phyloP scores from a whole-genome alignment of 2,797 vertebrate species.

The Synaphobranchus kaupii region DNA sequence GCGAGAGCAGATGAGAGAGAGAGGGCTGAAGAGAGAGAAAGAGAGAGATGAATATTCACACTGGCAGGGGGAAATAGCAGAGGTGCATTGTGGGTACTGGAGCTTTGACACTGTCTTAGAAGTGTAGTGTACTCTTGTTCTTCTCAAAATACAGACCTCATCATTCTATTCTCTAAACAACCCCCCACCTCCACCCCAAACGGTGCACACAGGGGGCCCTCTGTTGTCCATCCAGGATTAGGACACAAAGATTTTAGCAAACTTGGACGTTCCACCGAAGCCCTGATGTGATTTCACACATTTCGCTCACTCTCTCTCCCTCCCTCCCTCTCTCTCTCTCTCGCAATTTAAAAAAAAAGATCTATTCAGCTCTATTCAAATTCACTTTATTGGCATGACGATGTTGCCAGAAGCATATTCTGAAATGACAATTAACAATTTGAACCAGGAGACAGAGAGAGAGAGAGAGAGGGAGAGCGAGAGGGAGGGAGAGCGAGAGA shows the following conservation, averaged over 20 bases:
- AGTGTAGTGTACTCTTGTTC: neutral
- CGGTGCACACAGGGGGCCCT: constrained; percentile 23
- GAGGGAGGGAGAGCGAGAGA: neutral
- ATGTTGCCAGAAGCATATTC: neutral
- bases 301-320: constrained; percentile 20
- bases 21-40: constrained; percentile 24
- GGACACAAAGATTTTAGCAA: constrained; percentile 34
- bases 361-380: neutral
- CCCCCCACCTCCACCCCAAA: neutral
- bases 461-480: neutral
- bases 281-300: constrained; percentile 65
- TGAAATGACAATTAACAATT: constrained; percentile 1
- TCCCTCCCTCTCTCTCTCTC: neutral
- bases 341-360: neutral
- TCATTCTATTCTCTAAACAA: constrained; percentile 31
- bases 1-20: neutral
- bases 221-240: constrained; percentile 36
- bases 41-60: constrained; percentile 6
- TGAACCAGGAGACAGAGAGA: neutral
- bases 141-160: neutral
- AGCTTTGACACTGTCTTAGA: neutral
- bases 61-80: neutral
- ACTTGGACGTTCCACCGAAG: constrained; percentile 17
- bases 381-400: neutral
- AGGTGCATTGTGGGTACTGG: neutral